These are phyloP conservation scores for Chloropsis cyanopogon DNA, from an alignment of 2,113 vertebrate genomes.

Conservation along the genomic window DNA sequence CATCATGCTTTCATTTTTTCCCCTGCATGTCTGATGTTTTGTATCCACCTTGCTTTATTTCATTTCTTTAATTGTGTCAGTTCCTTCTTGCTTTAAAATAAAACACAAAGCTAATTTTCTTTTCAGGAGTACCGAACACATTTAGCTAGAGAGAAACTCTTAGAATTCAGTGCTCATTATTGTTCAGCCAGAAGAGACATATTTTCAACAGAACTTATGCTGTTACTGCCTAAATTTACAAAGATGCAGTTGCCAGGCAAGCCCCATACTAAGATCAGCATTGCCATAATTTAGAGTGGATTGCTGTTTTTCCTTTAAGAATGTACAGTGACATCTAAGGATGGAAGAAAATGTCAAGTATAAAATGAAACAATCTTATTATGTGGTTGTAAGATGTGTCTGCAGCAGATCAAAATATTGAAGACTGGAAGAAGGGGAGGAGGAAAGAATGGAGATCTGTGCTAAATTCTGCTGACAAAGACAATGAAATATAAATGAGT, in stretches of 20 bases:
- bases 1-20: background rate
- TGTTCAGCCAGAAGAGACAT: background rate
- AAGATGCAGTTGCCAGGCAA: background rate
- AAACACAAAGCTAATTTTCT: background rate
- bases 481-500: background rate
- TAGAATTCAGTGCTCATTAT: background rate
- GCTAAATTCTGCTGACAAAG: background rate
- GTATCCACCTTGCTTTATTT: background rate
- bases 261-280: background rate
- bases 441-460: background rate
- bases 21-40: background rate
- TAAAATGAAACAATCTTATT: background rate
- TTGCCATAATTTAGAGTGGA: background rate
- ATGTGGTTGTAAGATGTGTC: background rate
- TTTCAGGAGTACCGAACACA: background rate
- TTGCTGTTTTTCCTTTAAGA: background rate
- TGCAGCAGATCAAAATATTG: background rate
- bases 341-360: background rate
- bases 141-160: background rate
- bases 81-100: background rate
- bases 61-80: background rate
- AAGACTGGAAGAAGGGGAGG: background rate
- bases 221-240: background rate
- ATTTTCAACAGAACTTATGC: rapidly evolving
- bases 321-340: background rate